Evolutionary conservation across 2,797 vertebrate genomes (phyloP).

Genomic region (Sarcophilus harrisii): DNA sequence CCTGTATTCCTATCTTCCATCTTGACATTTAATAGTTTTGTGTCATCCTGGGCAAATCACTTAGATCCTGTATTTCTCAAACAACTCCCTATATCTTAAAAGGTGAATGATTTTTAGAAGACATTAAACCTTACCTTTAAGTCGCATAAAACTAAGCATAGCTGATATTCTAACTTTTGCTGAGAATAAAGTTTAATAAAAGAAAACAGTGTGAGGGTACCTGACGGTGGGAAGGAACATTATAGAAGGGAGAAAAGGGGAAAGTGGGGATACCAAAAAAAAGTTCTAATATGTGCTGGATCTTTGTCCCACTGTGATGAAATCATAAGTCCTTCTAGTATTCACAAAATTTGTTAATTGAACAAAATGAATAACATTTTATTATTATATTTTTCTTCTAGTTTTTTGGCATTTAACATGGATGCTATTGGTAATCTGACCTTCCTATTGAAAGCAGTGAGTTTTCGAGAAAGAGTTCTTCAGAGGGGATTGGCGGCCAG

Average conservation of each 20-base stretch:
- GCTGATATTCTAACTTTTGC: not conserved
- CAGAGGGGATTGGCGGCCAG: constrained; percentile 80
- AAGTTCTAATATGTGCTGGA: too few species aligned
- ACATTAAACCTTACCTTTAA: not conserved
- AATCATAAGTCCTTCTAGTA: not conserved
- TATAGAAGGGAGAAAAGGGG: not conserved
- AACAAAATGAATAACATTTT: not conserved
- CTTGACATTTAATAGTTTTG: not conserved
- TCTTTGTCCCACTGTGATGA: not conserved
- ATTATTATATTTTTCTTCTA: constrained; percentile 52
- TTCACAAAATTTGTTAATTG: not conserved
- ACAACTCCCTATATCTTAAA: not conserved
- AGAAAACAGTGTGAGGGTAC: not conserved
- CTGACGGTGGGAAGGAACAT: not conserved
- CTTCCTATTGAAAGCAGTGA: constrained; percentile 84
- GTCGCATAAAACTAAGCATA: not conserved
- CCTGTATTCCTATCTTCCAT: not conserved
- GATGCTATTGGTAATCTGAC: constrained; percentile 77
- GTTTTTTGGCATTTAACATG: constrained; percentile 80
- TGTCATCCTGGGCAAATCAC: too few species aligned
- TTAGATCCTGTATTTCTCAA: not conserved
- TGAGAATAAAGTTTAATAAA: not conserved
- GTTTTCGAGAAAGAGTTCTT: constrained; percentile 82
- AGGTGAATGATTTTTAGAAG: not conserved
- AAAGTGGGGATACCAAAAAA: not conserved